Base-by-base conservation (phyloP, 2,888 invertebrate species). In the Andrena flavipes region DNA sequence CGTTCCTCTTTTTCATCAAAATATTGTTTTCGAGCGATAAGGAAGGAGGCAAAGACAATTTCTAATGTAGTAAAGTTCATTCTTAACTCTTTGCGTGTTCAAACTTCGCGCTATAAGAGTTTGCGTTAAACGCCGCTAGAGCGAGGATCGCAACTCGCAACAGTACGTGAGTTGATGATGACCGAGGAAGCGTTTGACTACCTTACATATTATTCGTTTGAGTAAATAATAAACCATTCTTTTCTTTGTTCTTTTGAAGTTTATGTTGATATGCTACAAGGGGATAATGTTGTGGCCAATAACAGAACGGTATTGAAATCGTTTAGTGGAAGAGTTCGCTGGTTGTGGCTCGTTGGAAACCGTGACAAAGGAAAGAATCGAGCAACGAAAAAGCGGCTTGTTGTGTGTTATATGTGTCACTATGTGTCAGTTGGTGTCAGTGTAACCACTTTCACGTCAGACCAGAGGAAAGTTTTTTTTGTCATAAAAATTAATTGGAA, bases 371-470 rank as follows among this genome's bases (percentile, higher is more conserved):
- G 26, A 26, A 8, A 10, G 8, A 35, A 48, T 23, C 64, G 33
- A 10, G 16, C 8, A 59, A 51, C 78, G 68, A 7, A 63, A 86
- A 76, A 7, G 8, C 62, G 62, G 56, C 83, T 76, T 75, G 29
- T 81, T 26, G 7, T 68, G 33, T 70, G 73, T 20, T 74, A 83
- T 80, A 79, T 64, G 67, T 16, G 42, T 42, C 49, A 64, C 80
- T 77, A 79, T 64, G 67, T 16, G 42, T 42, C 49, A 68, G 81
- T 77, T 83, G 42, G 42, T 87, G 87, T 87, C 85, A 87, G 77
- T 87, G 77, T 68, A 84, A 78, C 42, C 42, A 42, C 82, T 82
- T 85, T 87, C 83, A 81, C 85, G 80, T 83, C 73, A 64, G 79
- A 59, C 65, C 16, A 42, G 60, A 68, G 67, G 51, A 26, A 78